These are phyloP conservation scores for Gnatocerus cornutus DNA, from an alignment of 2,888 invertebrate species.

Conservation along the genomic window DNA sequence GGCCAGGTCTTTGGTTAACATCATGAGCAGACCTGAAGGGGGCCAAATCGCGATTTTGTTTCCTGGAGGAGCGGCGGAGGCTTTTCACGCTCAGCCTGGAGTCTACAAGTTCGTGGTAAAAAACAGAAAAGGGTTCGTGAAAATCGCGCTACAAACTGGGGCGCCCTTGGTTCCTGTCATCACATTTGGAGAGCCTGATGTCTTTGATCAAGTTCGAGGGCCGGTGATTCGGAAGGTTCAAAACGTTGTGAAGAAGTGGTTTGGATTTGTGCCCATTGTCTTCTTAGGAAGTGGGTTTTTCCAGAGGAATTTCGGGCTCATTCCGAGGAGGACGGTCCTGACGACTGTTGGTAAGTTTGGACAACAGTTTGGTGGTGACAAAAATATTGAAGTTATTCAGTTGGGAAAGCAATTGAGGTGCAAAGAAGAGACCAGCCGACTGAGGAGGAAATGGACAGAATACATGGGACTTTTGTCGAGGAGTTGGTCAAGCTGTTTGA, in stretches of 20 bases:
- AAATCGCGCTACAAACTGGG: slow-evolving; percentile 72
- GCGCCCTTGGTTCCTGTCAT: slow-evolving; percentile 90
- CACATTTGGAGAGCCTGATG: slow-evolving; percentile 92
- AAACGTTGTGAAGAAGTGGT: slow-evolving; percentile 77
- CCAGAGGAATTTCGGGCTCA: slow-evolving; percentile 90
- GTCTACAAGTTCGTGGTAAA: slow-evolving; percentile 79
- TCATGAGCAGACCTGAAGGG: slow-evolving; percentile 73
- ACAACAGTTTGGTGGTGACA: background rate
- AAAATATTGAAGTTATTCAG: slow-evolving; percentile 73
- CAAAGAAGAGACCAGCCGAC: slow-evolving; percentile 82
- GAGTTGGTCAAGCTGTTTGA: slow-evolving; percentile 85
- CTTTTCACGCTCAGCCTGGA: slow-evolving; percentile 86
- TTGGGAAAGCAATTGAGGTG: slow-evolving; percentile 89
- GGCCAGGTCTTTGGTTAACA: slow-evolving; percentile 78
- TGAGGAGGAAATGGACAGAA: slow-evolving; percentile 81
- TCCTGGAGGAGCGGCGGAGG: slow-evolving; percentile 93
- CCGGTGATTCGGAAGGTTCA: slow-evolving; percentile 79
- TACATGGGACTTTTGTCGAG: slow-evolving; percentile 84
- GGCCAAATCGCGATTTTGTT: slow-evolving; percentile 83
- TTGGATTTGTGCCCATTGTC: slow-evolving; percentile 85
- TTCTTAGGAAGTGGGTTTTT: slow-evolving; percentile 90
- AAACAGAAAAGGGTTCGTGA: slow-evolving; percentile 78
- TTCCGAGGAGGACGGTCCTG: slow-evolving; percentile 87
- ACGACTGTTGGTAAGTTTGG: slow-evolving; percentile 86
- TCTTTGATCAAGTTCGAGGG: slow-evolving; percentile 84